Base-by-base conservation (phyloP, 2,888 invertebrate genomes). In the Stenodema calcarata region DNA sequence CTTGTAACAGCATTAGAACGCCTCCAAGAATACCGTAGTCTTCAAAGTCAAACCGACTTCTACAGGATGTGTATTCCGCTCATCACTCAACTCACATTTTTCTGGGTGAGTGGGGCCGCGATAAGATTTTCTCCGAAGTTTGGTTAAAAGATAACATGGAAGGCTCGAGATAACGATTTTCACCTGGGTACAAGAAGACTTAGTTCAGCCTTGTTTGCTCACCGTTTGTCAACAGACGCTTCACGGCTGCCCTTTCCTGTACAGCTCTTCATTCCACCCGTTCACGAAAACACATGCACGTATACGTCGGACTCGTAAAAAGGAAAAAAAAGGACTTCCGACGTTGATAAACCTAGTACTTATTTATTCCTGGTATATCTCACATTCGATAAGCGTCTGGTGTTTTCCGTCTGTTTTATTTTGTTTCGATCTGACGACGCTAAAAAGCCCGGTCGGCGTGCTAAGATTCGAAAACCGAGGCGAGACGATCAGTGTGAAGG, bases 171-270 rank as follows among this genome's bases (percentile, higher is more conserved):
- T 78, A 78, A 78, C 18, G 27, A 12, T 44, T 44, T 78, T 23
- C 78, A 78, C 78, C 78, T 78, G 44, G 78, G 41, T 78, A 78
- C 78, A 44, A 78, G 23, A 41, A 27, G 41, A 44, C 78, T 44
- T 78, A 78, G 78, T 78, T 78, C 78, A 78, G 14, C 35, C 78
- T 44, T 78, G 44, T 78, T 78, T 78, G 44, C 44, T 44, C 47
- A 18, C n/a, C 44, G 78, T 41, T 78, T 78, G 78, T 78, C 78
- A 78, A 78, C 23, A 78, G 35, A 78, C 44, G 78, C 42, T 14
- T 18, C 69, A 28, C 1, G 41, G 35, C 73, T 41, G 35, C 73
- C 41, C 35, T 9, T 35, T 73, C 73, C 73, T 73, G n/a, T n/a
- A 16, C 73, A 1, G 35, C 35, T 69, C 18, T 41, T 11, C 30